Conservation (phyloP, 2,888 invertebrate species). For the Oeneis ivallda region DNA sequence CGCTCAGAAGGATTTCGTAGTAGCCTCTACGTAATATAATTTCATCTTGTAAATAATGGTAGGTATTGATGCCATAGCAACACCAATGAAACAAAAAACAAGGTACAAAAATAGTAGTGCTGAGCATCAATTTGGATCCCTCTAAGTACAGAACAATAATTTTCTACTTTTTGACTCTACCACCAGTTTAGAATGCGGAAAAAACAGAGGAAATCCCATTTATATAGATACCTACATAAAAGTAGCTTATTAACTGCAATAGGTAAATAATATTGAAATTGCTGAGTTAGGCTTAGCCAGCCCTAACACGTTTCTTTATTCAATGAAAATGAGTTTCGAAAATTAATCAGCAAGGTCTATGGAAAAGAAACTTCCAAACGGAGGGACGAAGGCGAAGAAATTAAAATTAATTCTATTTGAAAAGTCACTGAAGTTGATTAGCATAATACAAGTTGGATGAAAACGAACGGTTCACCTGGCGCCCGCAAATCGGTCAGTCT, state of each 20-base stretch:
- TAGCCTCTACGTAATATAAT: too few relatives aligned
- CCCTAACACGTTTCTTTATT: constrained; percentile 62
- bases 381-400: constrained; percentile 58
- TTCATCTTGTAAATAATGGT: too few relatives aligned
- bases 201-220: too few relatives aligned
- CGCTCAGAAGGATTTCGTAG: too few relatives aligned
- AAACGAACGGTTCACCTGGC: constrained; percentile 55
- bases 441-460: constrained; percentile 73
- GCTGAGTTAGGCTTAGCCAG: neutral
- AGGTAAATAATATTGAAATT: neutral
- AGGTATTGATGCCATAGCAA: too few relatives aligned
- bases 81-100: too few relatives aligned
- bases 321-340: constrained; percentile 69
- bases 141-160: too few relatives aligned
- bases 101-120: too few relatives aligned
- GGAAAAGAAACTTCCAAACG: constrained; percentile 68
- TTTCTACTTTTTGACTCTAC: too few relatives aligned
- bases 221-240: too few relatives aligned
- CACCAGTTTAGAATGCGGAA: too few relatives aligned
- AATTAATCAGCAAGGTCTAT: constrained; percentile 66
- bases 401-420: constrained; percentile 72
- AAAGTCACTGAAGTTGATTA: constrained; percentile 62
- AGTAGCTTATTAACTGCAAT: neutral
- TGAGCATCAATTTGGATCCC: too few relatives aligned
- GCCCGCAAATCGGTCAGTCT: constrained; percentile 40